A percentile compares a stretch with the other conserved stretches of the same genome.
phyloP scores from a whole-genome alignment of 2,888 invertebrate genomes.

The Phengaris arion region DNA sequence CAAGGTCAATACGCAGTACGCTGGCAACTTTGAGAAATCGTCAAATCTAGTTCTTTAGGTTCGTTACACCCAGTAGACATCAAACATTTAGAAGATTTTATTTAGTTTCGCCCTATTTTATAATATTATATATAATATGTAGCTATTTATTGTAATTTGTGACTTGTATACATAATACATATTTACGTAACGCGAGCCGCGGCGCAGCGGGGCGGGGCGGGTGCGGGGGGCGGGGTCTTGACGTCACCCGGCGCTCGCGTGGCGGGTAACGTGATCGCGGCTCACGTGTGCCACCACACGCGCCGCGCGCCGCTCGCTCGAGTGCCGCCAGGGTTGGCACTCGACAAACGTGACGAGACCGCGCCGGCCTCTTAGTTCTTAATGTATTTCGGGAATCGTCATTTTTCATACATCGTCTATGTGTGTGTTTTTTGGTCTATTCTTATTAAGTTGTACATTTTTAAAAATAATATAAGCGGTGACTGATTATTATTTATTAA shows the following conservation, averaged over 20 bases:
- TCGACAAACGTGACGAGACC: neutral
- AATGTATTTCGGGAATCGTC: too few species aligned
- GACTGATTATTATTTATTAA: too few species aligned
- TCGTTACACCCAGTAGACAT: neutral
- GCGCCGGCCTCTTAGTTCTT: too few species aligned
- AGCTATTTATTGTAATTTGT: too few species aligned
- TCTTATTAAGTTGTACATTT: too few species aligned
- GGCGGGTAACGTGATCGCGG: constrained; percentile 45
- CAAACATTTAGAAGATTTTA: neutral
- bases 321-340: constrained; percentile 21
- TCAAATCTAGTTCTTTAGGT: neutral
- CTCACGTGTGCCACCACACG: constrained; percentile 41
- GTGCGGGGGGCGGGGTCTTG: constrained; percentile 30
- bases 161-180: neutral
- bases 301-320: constrained; percentile 37
- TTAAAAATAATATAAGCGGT: too few species aligned
- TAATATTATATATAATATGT: too few species aligned
- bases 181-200: neutral
- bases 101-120: too few species aligned
- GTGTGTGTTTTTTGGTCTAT: too few species aligned
- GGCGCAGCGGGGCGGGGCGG: neutral
- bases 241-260: constrained; percentile 45
- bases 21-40: too few species aligned
- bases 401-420: too few species aligned
- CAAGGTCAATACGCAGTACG: too few species aligned